Evolutionary conservation across 1,140 invertebrate species (phyloP).

Genomic region (Temnothorax longispinosus): DNA sequence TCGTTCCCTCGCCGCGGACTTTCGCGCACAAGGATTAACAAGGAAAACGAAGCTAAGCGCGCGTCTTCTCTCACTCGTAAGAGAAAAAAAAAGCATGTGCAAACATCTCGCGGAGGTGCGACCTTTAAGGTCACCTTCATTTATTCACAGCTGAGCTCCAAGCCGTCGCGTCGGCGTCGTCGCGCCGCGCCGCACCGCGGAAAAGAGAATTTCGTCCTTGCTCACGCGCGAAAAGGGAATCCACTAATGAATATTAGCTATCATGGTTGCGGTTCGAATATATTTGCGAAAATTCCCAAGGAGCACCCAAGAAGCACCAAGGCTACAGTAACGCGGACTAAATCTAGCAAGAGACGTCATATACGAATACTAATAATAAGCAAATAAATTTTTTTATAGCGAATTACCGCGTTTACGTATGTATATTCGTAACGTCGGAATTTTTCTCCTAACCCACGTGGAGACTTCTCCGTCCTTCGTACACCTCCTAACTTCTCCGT

Average conservation of each 20-base stretch:
- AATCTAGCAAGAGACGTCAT: background rate
- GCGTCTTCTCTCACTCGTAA: conserved; percentile 31
- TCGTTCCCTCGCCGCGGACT: conserved; percentile 35
- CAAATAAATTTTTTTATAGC: background rate
- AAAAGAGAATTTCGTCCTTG: conserved; percentile 37
- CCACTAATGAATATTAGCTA: conserved; percentile 54
- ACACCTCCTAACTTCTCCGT: background rate
- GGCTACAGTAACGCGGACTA: background rate
- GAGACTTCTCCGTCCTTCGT: background rate
- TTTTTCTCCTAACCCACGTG: background rate
- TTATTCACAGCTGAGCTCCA: conserved; percentile 57
- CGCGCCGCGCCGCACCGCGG: background rate
- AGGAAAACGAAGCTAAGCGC: conserved; percentile 55
- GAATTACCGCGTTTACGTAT: background rate
- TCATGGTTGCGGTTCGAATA: conserved; percentile 29
- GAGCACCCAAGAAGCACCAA: background rate
- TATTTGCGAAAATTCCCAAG: conserved; percentile 13
- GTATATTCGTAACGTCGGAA: conserved; percentile 13
- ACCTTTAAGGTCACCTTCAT: conserved; percentile 68
- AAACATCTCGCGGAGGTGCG: conserved; percentile 51
- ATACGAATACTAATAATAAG: background rate
- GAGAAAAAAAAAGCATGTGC: conserved; percentile 70
- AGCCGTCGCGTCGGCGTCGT: background rate
- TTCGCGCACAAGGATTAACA: conserved; percentile 59
- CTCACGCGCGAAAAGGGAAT: conserved; percentile 34